phyloP scores from a whole-genome alignment of 2,797 vertebrate genomes.

The Peromyscus eremicus region DNA sequence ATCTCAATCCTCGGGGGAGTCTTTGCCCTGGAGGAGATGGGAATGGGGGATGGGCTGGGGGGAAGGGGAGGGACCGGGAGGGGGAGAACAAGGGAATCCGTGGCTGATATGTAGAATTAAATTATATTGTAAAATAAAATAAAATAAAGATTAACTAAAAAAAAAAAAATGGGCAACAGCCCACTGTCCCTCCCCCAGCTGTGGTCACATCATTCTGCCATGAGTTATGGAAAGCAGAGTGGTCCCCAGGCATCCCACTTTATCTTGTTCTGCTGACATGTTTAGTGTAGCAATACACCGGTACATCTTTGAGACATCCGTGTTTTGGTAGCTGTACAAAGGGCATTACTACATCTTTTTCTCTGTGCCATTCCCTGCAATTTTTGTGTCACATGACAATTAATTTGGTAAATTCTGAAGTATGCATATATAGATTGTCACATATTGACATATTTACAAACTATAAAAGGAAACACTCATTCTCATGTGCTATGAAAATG shows the following conservation, averaged over 20 bases:
- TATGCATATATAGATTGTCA: background rate
- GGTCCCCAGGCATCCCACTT: background rate
- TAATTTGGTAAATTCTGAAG: constrained; percentile 15
- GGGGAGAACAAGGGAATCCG: no score
- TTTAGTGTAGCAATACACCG: background rate
- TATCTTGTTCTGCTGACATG: background rate
- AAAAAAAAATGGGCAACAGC: background rate
- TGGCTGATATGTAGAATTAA: no score
- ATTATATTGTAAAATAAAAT: no score
- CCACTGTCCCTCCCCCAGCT: background rate
- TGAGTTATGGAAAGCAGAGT: background rate
- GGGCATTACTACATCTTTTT: background rate
- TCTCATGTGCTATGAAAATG: background rate
- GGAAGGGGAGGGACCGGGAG: no score
- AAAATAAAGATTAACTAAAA: no score
- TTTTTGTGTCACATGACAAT: background rate
- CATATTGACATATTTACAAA: background rate
- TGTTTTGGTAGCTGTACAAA: background rate
- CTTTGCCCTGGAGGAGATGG: no score
- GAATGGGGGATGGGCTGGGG: no score
- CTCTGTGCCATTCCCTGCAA: background rate
- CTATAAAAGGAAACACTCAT: background rate
- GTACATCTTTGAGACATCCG: background rate
- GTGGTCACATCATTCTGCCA: background rate
- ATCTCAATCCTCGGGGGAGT: no score